Evolutionary conservation across 2,888 invertebrate species (phyloP), one percentile per base, ranked within the genome.

Genomic region (Atrina japonica): DNA sequence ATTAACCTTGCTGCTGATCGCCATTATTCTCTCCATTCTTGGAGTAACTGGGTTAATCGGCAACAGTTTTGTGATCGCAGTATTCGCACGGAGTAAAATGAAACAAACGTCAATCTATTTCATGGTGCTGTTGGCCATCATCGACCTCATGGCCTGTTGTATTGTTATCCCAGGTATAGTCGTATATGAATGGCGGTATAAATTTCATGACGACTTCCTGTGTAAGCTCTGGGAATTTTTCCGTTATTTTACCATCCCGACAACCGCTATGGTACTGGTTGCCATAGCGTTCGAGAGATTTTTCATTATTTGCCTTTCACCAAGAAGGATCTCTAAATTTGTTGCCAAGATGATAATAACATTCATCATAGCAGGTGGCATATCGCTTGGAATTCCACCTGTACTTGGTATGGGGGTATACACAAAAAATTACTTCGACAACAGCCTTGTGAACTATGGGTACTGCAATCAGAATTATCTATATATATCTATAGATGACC

Each of bases 231-330:
- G 79, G 65, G 83, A 86, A 72, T 58, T 81, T 35, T 25, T 86
- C 29, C 66, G 82, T 16, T 77, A 75, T 25, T 68, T 77, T 29
- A 73, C 80, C 18, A 81, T 87, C 23, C 83, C 83, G 1, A 74
- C 82, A 5, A 85, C 86, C 14, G 81, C 84, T 6, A 73, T 83
- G 56, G 79, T 84, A 18, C 77, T 87, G 5, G 78, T 81, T 2
- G 82, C 79, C 3, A 85, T 87, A n/a, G 85, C 86, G 6, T 76
- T 86, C 49, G 87, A 87, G 55, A 68, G 87, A 14, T 87, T 78
- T 72, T 66, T 84, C n/a, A 70, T 86, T 7, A 84, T 87, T 27
- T 86, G 83, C 61, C 71, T 73, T 49, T 73, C 77, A 7, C 75
- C 78, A 0, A 65, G 49, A 18, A 52, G 71, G 14, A 73, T 81